A percentile compares a stretch with the other conserved stretches of the same genome.
These are phyloP conservation scores for Nothoprocta pentlandii DNA, from an alignment of 2,113 vertebrate genomes.

Conservation along the genomic window DNA sequence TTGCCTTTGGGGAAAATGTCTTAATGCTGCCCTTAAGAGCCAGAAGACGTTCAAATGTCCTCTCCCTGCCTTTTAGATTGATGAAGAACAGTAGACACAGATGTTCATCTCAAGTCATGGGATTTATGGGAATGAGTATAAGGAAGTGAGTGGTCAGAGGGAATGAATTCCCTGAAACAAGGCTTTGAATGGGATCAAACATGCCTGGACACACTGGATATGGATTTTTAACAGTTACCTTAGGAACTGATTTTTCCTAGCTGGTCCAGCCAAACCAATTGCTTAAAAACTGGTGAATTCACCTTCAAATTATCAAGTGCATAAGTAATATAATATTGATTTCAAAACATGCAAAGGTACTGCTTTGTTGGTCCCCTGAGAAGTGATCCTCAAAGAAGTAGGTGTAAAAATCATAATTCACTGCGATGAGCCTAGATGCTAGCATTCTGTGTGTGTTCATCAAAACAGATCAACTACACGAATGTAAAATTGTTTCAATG, in stretches of 20 bases:
- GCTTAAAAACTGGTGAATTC: too few relatives aligned
- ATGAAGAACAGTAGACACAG: neutral
- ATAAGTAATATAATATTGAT: neutral
- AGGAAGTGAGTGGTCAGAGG: neutral
- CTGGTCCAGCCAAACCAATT: neutral
- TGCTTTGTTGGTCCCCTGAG: neutral
- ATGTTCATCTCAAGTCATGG: neutral
- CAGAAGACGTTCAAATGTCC: neutral
- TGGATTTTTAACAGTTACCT: neutral
- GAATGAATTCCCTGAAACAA: neutral
- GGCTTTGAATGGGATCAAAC: neutral
- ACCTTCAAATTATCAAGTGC: neutral
- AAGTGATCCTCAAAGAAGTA: neutral
- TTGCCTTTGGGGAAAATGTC: neutral
- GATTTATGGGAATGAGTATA: neutral
- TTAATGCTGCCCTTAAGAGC: neutral
- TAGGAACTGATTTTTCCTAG: neutral
- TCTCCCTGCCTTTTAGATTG: neutral
- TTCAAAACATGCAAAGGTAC: neutral
- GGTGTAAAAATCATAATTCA: neutral
- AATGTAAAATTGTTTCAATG: neutral
- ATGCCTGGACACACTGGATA: neutral
- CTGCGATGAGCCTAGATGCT: neutral
- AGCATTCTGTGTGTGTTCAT: neutral
- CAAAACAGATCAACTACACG: neutral